phyloP scores from a whole-genome alignment of 2,888 invertebrate genomes.

The Blera fallax region DNA sequence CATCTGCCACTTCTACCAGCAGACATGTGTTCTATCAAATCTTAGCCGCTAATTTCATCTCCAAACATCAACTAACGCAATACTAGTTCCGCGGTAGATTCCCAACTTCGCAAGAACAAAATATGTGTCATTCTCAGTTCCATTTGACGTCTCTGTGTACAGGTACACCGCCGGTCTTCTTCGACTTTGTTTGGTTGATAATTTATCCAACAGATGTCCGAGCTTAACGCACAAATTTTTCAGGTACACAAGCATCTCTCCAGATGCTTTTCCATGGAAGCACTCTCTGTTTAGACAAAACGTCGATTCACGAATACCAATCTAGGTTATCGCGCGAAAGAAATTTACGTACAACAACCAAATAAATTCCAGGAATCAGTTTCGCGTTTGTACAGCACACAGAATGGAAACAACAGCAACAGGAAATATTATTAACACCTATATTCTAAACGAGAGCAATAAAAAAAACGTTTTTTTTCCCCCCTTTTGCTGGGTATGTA shows the following conservation, averaged over 20 bases:
- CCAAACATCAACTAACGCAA: not conserved
- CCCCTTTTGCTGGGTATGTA: not conserved
- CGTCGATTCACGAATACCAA: not conserved
- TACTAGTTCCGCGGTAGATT: not conserved
- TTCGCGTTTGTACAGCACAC: not conserved
- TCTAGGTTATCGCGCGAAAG: slow-evolving; percentile 22
- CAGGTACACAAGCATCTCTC: not conserved
- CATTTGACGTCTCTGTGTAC: not conserved
- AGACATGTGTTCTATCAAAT: no score
- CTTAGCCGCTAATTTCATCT: not conserved
- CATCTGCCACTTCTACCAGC: no score
- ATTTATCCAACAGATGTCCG: not conserved
- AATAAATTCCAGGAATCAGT: not conserved
- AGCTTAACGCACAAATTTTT: not conserved
- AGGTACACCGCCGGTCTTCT: no score
- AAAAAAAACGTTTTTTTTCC: not conserved
- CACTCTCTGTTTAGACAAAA: not conserved
- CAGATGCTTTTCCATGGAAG: not conserved
- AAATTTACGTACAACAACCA: not conserved
- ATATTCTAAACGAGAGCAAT: slow-evolving; percentile 3
- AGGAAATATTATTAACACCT: slow-evolving; percentile 28
- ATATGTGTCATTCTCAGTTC: not conserved
- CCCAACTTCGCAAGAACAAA: not conserved
- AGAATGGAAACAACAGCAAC: not conserved
- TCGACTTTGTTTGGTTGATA: not conserved